A percentile compares a stretch with the other conserved stretches of the same genome.
These are phyloP conservation scores for Calyptommatus sinebrachiatus DNA, from an alignment of 2,113 vertebrate species.

Conservation along the genomic window DNA sequence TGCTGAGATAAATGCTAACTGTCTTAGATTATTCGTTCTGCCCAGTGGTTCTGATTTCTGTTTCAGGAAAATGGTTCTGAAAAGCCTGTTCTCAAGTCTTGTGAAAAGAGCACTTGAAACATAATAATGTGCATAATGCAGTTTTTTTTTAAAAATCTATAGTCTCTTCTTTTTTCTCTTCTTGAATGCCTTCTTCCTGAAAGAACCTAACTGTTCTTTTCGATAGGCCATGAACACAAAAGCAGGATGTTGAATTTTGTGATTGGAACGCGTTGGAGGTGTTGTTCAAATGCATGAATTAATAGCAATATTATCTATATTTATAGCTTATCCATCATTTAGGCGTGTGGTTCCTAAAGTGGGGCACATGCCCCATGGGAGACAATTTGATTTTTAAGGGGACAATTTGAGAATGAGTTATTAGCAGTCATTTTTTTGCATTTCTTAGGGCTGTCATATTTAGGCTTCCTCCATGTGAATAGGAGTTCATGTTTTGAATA, in stretches of 20 bases:
- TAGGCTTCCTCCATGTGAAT: too few relatives aligned
- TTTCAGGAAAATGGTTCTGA: neutral
- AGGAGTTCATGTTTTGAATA: too few relatives aligned
- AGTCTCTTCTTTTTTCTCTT: neutral
- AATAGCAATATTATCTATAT: neutral
- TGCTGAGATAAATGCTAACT: fast-evolving
- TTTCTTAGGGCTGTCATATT: too few relatives aligned
- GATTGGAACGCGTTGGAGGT: neutral
- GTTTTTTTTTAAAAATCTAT: neutral
- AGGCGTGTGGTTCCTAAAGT: too few relatives aligned
- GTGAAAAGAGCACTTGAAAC: neutral
- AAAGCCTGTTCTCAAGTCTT: neutral
- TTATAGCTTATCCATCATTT: neutral
- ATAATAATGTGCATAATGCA: neutral
- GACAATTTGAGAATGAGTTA: too few relatives aligned
- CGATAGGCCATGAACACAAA: conserved; percentile 15
- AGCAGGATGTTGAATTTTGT: neutral
- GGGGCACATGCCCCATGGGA: too few relatives aligned
- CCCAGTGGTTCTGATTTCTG: neutral
- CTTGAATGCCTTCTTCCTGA: neutral
- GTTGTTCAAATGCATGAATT: neutral
- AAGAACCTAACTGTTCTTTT: conserved; percentile 4
- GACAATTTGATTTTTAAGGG: too few relatives aligned
- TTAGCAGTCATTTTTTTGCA: too few relatives aligned
- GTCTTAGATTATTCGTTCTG: fast-evolving